Evolutionary conservation across 1,140 invertebrate genomes (phyloP).

Genomic region (Amphibalanus amphitrite): DNA sequence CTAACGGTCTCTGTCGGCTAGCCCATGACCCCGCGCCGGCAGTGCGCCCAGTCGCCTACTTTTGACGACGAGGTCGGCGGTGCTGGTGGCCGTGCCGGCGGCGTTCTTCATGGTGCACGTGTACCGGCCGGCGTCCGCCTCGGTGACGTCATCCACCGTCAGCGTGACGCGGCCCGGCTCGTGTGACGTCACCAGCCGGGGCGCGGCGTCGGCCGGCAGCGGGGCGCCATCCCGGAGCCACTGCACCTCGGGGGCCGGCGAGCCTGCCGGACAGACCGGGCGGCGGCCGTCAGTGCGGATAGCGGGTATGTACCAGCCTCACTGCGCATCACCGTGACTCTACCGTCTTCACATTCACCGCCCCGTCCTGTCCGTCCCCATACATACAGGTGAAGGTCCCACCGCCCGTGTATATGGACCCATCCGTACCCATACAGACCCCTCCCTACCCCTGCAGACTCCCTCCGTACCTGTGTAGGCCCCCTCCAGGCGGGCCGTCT

Average conservation of each 20-base stretch:
- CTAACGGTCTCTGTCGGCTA: too few species aligned
- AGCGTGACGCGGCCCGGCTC: slow-evolving; percentile 14
- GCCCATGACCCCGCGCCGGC: too few species aligned
- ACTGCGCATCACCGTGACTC: too few species aligned
- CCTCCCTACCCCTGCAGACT: too few species aligned
- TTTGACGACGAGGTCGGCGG: slow-evolving; percentile 54
- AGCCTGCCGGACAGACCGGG: slow-evolving; percentile 25
- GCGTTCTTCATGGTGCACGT: slow-evolving; percentile 60
- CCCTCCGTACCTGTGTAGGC: slow-evolving; percentile 44
- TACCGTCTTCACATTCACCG: too few species aligned
- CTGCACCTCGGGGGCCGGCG: slow-evolving; percentile 47
- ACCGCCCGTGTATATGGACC: too few species aligned
- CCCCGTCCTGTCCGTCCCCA: too few species aligned
- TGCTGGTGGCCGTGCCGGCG: slow-evolving; percentile 46
- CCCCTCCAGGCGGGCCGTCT: slow-evolving; percentile 48
- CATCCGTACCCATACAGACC: too few species aligned
- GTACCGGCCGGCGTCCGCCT: slow-evolving; percentile 49
- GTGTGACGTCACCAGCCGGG: slow-evolving; percentile 5
- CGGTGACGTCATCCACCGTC: slow-evolving; percentile 14
- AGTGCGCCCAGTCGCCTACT: too few species aligned
- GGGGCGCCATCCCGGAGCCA: slow-evolving; percentile 49
- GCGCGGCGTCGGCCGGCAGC: slow-evolving; percentile 6
- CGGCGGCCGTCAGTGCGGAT: slow-evolving; percentile 4
- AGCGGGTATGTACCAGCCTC: too few species aligned
- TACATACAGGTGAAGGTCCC: too few species aligned